These are phyloP conservation scores for Heterodera schachtii DNA, from an alignment of 1,140 invertebrate genomes.

Conservation along the genomic window DNA sequence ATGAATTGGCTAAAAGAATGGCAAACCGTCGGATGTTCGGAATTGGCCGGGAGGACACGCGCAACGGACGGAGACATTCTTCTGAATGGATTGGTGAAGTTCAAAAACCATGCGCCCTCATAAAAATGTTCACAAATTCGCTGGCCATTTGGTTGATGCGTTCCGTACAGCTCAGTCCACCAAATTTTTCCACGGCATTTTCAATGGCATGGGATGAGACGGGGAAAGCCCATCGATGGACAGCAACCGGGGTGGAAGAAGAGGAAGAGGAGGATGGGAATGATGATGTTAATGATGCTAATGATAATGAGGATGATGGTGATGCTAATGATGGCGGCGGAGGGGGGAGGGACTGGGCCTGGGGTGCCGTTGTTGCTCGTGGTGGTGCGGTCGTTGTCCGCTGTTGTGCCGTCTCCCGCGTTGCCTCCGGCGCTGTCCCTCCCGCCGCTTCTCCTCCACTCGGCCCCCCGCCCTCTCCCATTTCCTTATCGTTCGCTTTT, in stretches of 20 bases:
- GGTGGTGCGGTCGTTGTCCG: no score
- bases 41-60: conserved; percentile 42
- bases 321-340: neutral
- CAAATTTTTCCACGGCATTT: neutral
- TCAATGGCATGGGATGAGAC: neutral
- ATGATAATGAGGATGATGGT: neutral
- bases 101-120: no score
- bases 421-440: neutral
- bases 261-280: neutral
- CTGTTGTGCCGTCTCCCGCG: no score
- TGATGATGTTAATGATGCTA: neutral
- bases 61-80: conserved; percentile 2
- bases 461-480: neutral
- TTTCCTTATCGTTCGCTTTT: conserved; percentile 8
- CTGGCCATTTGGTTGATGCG: conserved; percentile 26
- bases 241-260: neutral
- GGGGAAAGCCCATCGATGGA: neutral
- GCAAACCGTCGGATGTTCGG: conserved; percentile 14
- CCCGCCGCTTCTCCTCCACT: neutral
- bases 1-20: conserved; percentile 24
- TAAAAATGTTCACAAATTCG: neutral
- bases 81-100: neutral
- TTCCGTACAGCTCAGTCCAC: conserved; percentile 32
- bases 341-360: neutral
- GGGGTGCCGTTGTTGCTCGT: neutral